Evolutionary conservation across 1,140 invertebrate genomes (phyloP).

Genomic region (Tetramorium alpestre): DNA sequence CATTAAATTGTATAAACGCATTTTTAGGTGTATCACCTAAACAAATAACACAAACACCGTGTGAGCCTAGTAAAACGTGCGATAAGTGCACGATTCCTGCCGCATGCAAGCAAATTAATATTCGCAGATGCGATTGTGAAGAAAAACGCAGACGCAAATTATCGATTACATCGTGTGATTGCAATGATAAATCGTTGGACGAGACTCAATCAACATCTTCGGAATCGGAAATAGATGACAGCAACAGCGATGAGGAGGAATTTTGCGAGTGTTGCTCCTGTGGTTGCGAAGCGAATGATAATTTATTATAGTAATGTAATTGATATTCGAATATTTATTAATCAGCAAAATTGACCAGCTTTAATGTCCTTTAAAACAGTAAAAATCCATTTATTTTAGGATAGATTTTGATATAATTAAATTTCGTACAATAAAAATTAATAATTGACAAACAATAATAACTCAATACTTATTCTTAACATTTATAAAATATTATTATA

Average conservation of each 20-base stretch:
- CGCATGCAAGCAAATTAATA: conserved; percentile 19
- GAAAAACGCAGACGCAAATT: conserved; percentile 39
- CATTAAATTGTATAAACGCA: neutral
- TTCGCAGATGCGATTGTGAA: conserved; percentile 66
- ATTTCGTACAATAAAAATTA: neutral
- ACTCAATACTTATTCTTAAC: neutral
- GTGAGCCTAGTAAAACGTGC: neutral
- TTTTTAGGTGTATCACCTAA: conserved; percentile 30
- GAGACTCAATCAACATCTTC: neutral
- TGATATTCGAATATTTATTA: neutral
- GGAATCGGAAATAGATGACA: neutral
- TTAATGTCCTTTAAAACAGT: neutral
- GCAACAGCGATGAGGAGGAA: conserved; percentile 68
- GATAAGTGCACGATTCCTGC: neutral
- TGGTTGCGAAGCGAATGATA: conserved; percentile 52
- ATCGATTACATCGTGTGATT: conserved; percentile 32
- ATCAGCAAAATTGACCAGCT: neutral
- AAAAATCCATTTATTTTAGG: conserved; percentile 11
- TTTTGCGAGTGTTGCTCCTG: conserved; percentile 76
- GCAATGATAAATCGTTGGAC: neutral
- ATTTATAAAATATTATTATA: conserved; percentile 5
- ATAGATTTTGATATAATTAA: neutral
- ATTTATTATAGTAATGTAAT: neutral
- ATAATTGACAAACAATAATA: conserved; percentile 12
- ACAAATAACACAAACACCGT: neutral